Evolutionary conservation across 2,797 vertebrate genomes (phyloP).

Genomic region (Dicrostonyx torquatus): DNA sequence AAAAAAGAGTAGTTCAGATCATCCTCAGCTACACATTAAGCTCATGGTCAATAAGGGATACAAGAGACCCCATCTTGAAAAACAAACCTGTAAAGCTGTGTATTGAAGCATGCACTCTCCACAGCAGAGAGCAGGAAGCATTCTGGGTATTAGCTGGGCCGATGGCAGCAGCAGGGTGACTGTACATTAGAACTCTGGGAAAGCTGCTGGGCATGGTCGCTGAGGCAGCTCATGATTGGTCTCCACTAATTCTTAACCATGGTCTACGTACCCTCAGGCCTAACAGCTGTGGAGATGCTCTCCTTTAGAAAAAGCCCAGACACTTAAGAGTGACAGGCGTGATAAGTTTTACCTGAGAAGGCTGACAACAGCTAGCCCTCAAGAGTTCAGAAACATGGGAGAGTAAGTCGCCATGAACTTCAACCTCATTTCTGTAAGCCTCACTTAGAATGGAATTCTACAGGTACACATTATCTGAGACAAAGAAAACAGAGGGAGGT

Average conservation of each 20-base stretch:
- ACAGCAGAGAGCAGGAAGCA: background rate
- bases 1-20: background rate
- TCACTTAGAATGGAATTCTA: background rate
- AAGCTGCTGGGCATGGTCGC: background rate
- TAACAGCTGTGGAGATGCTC: background rate
- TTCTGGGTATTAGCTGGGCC: background rate
- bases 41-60: background rate
- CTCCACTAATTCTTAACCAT: background rate
- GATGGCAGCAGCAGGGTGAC: background rate
- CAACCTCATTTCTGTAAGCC: background rate
- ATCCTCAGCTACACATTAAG: background rate
- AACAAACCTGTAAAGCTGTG: background rate
- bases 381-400: conserved; percentile 21
- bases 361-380: background rate
- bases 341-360: background rate
- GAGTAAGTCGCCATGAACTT: background rate
- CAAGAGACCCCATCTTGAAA: background rate
- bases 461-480: conserved; percentile 8
- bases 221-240: background rate
- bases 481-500: background rate
- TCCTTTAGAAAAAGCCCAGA: background rate
- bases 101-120: background rate
- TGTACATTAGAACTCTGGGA: background rate
- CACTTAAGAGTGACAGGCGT: background rate
- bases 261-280: background rate